Evolutionary conservation across 2,888 invertebrate genomes (phyloP), one percentile per base, ranked within the genome.

Genomic region (Parnassius smintheus): DNA sequence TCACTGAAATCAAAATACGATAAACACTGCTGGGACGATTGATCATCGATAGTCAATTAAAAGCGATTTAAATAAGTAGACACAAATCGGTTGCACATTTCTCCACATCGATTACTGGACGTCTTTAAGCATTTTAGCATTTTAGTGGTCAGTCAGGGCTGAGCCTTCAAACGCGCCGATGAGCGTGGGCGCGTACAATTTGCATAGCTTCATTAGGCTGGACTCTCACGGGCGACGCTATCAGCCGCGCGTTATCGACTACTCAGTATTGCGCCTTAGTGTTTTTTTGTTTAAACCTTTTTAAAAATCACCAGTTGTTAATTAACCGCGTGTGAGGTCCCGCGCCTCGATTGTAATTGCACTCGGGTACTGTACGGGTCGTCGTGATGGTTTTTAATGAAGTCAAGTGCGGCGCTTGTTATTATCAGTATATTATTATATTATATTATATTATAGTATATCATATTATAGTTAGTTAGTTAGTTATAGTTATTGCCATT

Each of bases 281-380:
- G 45, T 25, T 54, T 58, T 58, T 56, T 50, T 49, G 41, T 54
- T 55, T 65, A 71, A 73, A 71, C 62, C 62, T 65, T 66, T 68
- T 71, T 68, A 56, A 64, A 67, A 66, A 72, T 72, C 70, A 73
- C 74, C 73, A 74, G 74, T 69, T 70, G 72, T 73, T 76, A 75
- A 75, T 75, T 76, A 75, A 75, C 67, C 68, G 59, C 71, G 78
- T 72, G 78, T 79, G 78, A 79, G 78, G 78, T 79, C 78, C 68
- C 54, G 71, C 78, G 72, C 78, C 76, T 73, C 72, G 66, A 71
- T 69, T 72, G 68, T 76, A 73, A 76, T 74, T 73, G 71, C 70
- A 66, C 62, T 60, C 62, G 53, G 72, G 70, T 73, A 70, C 70
- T 55, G 70, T 66, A 65, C 69, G 67, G 66, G 71, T 57, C 59